Base-by-base conservation (phyloP, 2,888 invertebrate species). In the Brachylomia viminalis region DNA sequence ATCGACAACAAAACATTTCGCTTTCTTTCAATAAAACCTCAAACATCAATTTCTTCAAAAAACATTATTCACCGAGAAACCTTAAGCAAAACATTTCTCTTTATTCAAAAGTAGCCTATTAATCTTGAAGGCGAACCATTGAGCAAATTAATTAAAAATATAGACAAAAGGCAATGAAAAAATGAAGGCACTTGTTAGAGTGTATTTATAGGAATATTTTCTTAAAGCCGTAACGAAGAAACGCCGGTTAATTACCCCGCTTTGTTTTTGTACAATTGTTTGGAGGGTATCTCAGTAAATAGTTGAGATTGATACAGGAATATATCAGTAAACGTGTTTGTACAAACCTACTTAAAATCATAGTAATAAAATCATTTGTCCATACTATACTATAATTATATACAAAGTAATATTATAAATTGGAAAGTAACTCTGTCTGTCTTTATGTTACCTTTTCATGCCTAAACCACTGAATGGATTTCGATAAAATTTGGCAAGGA, bases 81-180 rank as follows among this genome's bases (percentile, higher is more conserved):
- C 13, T 33, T 38, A 15, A 38, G 73, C 72, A 67, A 74, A 69
- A 47, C n/a, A 42, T 33, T 62, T 77, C 33, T 58, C 30, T 59
- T 59, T 72, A 72, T 67, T 78, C 38, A 38, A 71, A 83, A 80
- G 67, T 73, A 49, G 59, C 52, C 77, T 69, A 77, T 86, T 74
- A 75, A 75, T 74, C 70, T 77, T 72, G 58, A 56, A 76, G 15
- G 67, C 72, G 38, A 72, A 77, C 80, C 75, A 84, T 78, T 82
- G 75, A 80, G 30, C 79, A 72, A 72, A 76, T 72, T 72, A 76
- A 80, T 86, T 70, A 65, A 80, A 81, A 85, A 74, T 65, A 75
- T 66, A 73, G 58, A 86, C 82, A 84, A 86, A 78, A 78, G 81
- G 70, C 72, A 38, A 71, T 64, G 38, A 71, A 86, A 73, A 85